These are phyloP conservation scores for Machimus rusticus DNA, from an alignment of 2,888 invertebrate species.

Conservation along the genomic window DNA sequence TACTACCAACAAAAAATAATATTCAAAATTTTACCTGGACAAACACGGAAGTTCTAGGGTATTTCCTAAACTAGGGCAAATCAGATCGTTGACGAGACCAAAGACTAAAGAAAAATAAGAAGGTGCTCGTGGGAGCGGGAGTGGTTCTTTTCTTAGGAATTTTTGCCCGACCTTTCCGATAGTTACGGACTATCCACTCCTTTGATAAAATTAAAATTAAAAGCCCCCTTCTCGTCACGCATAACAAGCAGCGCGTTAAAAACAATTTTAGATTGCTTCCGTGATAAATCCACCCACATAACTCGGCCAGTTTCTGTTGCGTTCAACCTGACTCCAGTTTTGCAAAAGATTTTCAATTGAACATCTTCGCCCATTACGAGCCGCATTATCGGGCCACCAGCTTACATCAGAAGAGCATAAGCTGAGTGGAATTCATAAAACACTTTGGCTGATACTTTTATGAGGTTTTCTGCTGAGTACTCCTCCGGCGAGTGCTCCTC, in stretches of 20 bases:
- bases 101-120: neutral
- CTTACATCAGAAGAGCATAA: neutral
- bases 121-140: neutral
- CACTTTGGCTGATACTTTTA: neutral
- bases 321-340: neutral
- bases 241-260: neutral
- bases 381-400: neutral
- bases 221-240: neutral
- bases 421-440: neutral
- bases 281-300: neutral
- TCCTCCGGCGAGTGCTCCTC: neutral
- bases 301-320: neutral
- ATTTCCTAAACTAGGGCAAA: neutral
- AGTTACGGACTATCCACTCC: neutral
- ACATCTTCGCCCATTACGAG: neutral
- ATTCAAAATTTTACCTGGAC: neutral
- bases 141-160: neutral
- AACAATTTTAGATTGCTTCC: neutral
- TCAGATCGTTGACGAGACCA: neutral
- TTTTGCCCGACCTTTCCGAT: neutral
- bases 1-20: neutral
- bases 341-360: neutral
- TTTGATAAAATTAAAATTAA: neutral
- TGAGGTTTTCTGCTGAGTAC: neutral
- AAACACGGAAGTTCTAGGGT: neutral